Conservation (phyloP, 2,113 vertebrate species). For the Heterochromis multidens region DNA sequence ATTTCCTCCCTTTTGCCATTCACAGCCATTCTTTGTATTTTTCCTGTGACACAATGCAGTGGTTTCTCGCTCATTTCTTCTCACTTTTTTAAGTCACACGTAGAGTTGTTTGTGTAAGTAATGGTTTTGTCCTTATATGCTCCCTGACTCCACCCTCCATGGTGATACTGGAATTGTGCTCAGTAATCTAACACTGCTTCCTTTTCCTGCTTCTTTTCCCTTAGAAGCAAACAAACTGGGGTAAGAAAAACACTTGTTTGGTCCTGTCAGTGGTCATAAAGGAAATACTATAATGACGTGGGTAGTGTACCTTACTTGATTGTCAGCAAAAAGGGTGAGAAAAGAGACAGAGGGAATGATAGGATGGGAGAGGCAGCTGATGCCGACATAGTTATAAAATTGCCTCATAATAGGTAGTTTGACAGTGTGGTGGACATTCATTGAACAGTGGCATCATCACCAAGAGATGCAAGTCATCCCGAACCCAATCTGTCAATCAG, state of each 20-base stretch:
- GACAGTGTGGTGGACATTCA: conserved; percentile 17
- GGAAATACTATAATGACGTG: conserved; percentile 35
- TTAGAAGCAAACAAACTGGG: conserved; percentile 31
- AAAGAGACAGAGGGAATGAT: conserved; percentile 40
- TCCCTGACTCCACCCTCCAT: neutral
- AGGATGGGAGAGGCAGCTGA: conserved; percentile 17
- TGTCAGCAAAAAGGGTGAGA: conserved; percentile 47
- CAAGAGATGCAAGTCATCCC: neutral
- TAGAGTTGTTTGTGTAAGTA: conserved; percentile 6
- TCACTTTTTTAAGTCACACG: conserved; percentile 43
- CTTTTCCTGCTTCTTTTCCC: conserved; percentile 10
- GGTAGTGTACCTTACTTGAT: conserved; percentile 13
- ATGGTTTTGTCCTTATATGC: conserved; percentile 3
- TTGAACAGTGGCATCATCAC: conserved; percentile 40
- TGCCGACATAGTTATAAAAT: conserved; percentile 38
- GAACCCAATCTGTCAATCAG: conserved; percentile 43
- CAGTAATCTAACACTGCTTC: conserved; percentile 7
- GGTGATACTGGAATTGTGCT: conserved; percentile 2
- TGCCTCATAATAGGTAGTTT: conserved; percentile 26
- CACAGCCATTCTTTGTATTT: conserved; percentile 42
- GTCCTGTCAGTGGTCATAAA: conserved; percentile 54
- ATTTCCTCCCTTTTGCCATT: conserved; percentile 31
- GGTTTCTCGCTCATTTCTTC: conserved; percentile 29
- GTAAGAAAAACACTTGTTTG: conserved; percentile 44
- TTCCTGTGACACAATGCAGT: conserved; percentile 31